A percentile compares a stretch with the other conserved stretches of the same genome.
phyloP scores from a whole-genome alignment of 2,113 vertebrate species.

The Pterophyllum scalare region DNA sequence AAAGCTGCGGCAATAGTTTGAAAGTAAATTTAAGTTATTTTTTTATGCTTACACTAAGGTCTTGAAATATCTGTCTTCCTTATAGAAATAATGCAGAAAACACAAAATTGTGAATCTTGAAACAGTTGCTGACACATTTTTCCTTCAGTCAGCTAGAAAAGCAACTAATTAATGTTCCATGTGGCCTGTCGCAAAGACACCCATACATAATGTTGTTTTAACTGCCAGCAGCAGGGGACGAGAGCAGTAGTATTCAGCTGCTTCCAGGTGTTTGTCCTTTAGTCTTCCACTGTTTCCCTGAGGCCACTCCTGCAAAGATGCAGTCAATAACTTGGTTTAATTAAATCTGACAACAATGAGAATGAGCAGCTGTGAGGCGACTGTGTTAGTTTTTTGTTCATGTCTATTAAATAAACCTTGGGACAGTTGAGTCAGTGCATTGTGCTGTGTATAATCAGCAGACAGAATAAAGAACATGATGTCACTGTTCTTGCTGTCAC shows the following conservation, averaged over 20 bases:
- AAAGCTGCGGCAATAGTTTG: background rate
- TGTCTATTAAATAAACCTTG: slow-evolving; percentile 11
- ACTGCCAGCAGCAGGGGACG: background rate
- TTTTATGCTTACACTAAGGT: background rate
- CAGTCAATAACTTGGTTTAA: slow-evolving; percentile 25
- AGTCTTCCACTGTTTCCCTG: background rate
- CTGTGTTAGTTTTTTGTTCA: background rate
- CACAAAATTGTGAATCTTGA: background rate
- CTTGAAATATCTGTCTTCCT: background rate
- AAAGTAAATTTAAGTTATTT: background rate
- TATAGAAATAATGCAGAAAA: background rate
- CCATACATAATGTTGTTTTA: background rate
- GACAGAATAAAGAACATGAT: slow-evolving; percentile 2
- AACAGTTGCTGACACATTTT: background rate
- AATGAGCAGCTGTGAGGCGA: slow-evolving; percentile 31
- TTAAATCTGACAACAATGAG: slow-evolving; percentile 31
- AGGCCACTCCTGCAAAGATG: background rate
- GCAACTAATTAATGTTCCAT: background rate
- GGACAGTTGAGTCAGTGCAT: background rate
- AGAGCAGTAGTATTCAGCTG: background rate
- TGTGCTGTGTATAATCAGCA: slow-evolving; percentile 36
- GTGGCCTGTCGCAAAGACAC: background rate
- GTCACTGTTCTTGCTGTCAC: background rate
- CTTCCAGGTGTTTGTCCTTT: background rate
- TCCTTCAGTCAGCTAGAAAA: background rate